Evolutionary conservation across 2,113 vertebrate species (phyloP).

Genomic region (Ornithorhynchus anatinus): DNA sequence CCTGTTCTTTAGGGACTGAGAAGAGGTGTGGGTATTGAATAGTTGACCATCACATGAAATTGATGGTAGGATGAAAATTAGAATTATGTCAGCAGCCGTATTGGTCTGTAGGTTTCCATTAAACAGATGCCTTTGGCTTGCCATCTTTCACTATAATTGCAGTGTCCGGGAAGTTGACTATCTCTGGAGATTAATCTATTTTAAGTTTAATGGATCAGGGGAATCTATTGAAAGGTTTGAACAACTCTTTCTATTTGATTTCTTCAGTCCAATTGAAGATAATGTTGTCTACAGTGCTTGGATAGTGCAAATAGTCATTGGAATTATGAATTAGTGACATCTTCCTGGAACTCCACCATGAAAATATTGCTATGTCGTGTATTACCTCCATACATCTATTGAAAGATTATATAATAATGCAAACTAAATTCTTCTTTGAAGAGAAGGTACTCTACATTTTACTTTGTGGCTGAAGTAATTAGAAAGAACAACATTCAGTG

Average conservation of each 20-base stretch:
- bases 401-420: not conserved
- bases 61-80: conserved; percentile 39
- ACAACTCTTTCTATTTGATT: conserved; percentile 60
- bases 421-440: not conserved
- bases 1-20: not conserved
- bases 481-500: too few relatives aligned
- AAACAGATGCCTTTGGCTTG: conserved; percentile 67
- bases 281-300: not conserved
- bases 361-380: not conserved
- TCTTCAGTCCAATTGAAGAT: conserved; percentile 52
- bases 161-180: conserved; percentile 70
- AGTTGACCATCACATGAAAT: conserved; percentile 23
- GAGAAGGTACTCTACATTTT: not conserved
- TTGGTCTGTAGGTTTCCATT: conserved; percentile 58
- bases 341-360: conserved; percentile 19
- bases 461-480: too few relatives aligned
- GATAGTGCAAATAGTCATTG: conserved; percentile 12
- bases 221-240: conserved; percentile 64
- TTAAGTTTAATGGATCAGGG: conserved; percentile 72
- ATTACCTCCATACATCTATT: not conserved
- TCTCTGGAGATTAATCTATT: conserved; percentile 75
- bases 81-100: conserved; percentile 53
- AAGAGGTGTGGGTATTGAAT: conserved; percentile 13
- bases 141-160: conserved; percentile 75
- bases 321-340: conserved; percentile 29